phyloP scores from a whole-genome alignment of 1,140 invertebrate genomes.

The Zaprionus lachaisei region DNA sequence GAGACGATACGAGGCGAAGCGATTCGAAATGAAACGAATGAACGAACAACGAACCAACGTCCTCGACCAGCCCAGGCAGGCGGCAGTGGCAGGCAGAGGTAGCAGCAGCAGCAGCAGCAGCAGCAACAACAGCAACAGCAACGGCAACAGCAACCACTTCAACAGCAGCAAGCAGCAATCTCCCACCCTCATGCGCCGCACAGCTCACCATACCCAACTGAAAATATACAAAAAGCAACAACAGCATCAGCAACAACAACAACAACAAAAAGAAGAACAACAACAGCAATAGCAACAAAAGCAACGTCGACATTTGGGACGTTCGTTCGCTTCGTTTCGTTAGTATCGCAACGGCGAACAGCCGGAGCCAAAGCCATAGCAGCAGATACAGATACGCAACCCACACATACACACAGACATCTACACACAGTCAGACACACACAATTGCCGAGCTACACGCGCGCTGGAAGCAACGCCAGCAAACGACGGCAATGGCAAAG shows the following conservation, averaged over 20 bases:
- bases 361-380: constrained; percentile 61
- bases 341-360: constrained; percentile 69
- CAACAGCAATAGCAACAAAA: constrained; percentile 25
- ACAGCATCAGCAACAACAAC: constrained; percentile 44
- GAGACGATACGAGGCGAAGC: constrained; percentile 27
- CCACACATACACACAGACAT: constrained; percentile 31
- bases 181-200: constrained; percentile 40
- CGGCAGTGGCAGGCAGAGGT: constrained; percentile 41
- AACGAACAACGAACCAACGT: constrained; percentile 69
- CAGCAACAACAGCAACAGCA: constrained; percentile 33
- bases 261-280: constrained; percentile 18
- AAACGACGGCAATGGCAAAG: constrained; percentile 27
- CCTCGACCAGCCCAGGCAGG: constrained; percentile 72
- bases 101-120: constrained; percentile 29
- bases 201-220: constrained; percentile 56
- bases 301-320: constrained; percentile 73
- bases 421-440: constrained; percentile 37
- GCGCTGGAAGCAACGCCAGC: constrained; percentile 66
- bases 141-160: constrained; percentile 42
- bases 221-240: constrained; percentile 72
- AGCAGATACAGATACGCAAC: constrained; percentile 69
- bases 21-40: constrained; percentile 41
- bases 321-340: constrained; percentile 73
- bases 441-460: constrained; percentile 69
- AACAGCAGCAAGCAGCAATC: constrained; percentile 40